phyloP scores from a whole-genome alignment of 2,888 invertebrate species.

The Polietes domitor region DNA sequence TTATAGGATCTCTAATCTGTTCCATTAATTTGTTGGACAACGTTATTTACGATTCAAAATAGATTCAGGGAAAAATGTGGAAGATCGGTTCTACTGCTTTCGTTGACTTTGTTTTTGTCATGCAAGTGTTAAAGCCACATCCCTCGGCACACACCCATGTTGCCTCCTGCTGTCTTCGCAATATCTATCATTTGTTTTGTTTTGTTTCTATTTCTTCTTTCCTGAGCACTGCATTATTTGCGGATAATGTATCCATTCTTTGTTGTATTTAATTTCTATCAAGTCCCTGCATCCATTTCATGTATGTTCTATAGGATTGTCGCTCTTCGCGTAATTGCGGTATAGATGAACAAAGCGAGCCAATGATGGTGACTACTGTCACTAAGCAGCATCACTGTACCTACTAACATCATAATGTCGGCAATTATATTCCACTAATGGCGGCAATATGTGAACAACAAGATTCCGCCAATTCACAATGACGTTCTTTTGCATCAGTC shows the following conservation, averaged over 20 bases:
- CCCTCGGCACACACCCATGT: neutral
- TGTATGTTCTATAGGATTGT: neutral
- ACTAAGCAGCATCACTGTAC: neutral
- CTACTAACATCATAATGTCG: slow-evolving; percentile 4
- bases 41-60: no score
- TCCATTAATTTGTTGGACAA: no score
- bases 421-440: slow-evolving; percentile 19
- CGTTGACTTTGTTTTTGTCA: no score
- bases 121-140: slow-evolving; percentile 18
- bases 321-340: neutral
- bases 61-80: no score
- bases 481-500: neutral
- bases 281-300: neutral
- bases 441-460: slow-evolving; percentile 1
- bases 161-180: neutral
- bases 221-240: neutral
- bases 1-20: no score
- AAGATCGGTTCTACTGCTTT: no score
- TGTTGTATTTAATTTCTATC: neutral
- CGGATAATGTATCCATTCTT: slow-evolving; percentile 14
- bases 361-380: slow-evolving; percentile 11
- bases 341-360: neutral
- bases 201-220: neutral
- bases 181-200: neutral
- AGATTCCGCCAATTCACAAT: neutral